Evolutionary conservation across 2,888 invertebrate species (phyloP).

Genomic region (Protodeltote pygarga): DNA sequence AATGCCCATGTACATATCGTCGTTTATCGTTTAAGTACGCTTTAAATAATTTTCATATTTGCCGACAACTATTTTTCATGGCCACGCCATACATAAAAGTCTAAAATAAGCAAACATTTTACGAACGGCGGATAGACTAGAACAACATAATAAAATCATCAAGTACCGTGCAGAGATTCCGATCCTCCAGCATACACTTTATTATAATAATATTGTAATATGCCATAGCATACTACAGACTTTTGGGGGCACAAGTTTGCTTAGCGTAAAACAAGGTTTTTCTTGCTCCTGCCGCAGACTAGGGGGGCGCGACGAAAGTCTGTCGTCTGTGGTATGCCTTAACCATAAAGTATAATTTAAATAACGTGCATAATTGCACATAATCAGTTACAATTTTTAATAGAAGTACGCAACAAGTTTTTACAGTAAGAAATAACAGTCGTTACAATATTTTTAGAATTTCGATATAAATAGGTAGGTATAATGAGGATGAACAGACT

Average conservation of each 20-base stretch:
- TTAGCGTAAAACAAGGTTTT: too few species aligned
- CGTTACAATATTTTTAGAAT: conserved; percentile 34
- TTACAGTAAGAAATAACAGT: conserved; percentile 44
- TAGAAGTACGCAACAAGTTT: conserved; percentile 47
- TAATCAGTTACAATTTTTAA: conserved; percentile 40
- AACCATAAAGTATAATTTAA: too few species aligned
- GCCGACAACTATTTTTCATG: conserved; percentile 1
- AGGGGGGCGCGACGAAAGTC: too few species aligned
- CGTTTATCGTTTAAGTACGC: conserved; percentile 6
- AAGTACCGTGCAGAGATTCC: conserved; percentile 51
- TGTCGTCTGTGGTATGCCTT: too few species aligned
- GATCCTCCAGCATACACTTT: conserved; percentile 32
- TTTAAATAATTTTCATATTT: conserved; percentile 3
- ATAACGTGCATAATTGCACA: too few species aligned
- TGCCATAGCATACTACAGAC: too few species aligned
- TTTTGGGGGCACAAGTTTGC: too few species aligned
- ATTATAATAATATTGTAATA: too few species aligned
- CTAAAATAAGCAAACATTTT: conserved; percentile 19
- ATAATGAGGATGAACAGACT: conserved; percentile 21
- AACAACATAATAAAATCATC: conserved; percentile 35
- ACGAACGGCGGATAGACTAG: conserved; percentile 51
- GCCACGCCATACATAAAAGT: conserved; percentile 6
- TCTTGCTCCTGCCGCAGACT: too few species aligned
- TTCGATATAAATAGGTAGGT: conserved; percentile 6
- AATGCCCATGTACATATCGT: too few species aligned